Base-by-base conservation (phyloP, 2,888 invertebrate species). In the Athalia rosae region DNA sequence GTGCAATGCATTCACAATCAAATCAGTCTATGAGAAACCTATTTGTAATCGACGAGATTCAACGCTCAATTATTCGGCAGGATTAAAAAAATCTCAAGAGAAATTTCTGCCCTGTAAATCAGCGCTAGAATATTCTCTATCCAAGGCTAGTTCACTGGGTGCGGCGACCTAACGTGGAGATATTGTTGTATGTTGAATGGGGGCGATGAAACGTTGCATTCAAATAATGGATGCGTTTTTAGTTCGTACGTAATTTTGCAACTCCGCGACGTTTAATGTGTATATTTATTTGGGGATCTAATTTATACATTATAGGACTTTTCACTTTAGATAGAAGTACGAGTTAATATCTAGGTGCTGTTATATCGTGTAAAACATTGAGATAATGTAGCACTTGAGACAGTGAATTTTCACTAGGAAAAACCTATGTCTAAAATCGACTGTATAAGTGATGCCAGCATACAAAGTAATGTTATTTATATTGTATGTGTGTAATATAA, bases 401-500 rank as follows among this genome's bases (percentile, higher is more conserved):
- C 15, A 59, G 15, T 28, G 13, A 58, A 61, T 41, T 43, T 74
- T 59, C 74, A 43, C 4, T 45, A 28, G n/a, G 11, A 56, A 8
- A 43, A 41, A 43, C 45, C 47, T 61, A 15, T n/a, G 6, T 74
- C 45, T n/a, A 74, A 62, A 61, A 48, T 41, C 77, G 69, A 74
- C 59, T 62, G 50, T 64, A 50, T 67, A 67, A 67, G 41, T 28
- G 50, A 50, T 28, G n/a, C 67, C 41, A n/a, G 50, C 67, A 67
- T 67, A 67, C 53, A 76, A 56, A 71, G 13, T 76, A 63, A 80
- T 81, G 79, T 80, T 84, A 85, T 85, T 84, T 83, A 82, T 84
- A 84, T 80, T 84, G 82, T 84, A 80, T 81, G 84, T 82, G 81
- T 87, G 83, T 85, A 85, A 82, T 76, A 84, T 84, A 85, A 85